Percentiles rank a stretch among this genome's conserved stretches.
phyloP scores from a whole-genome alignment of 2,113 vertebrate species.

The Polypterus senegalus region DNA sequence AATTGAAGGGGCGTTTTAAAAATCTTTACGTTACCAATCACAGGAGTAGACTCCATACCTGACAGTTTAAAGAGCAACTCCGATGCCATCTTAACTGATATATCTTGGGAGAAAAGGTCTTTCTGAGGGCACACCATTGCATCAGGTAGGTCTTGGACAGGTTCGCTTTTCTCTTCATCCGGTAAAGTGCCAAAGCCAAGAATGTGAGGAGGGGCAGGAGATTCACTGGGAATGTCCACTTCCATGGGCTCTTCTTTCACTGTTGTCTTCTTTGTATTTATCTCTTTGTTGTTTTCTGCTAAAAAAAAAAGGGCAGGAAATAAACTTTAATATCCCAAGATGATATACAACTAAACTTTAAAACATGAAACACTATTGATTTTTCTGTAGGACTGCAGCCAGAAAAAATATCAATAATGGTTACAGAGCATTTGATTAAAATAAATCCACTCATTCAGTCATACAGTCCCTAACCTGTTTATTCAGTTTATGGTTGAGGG shows the following conservation, averaged over 20 bases:
- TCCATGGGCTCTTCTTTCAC: conserved; percentile 97
- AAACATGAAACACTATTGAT: too few species aligned
- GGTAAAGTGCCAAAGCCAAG: conserved; percentile 86
- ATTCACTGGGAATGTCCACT: conserved; percentile 70
- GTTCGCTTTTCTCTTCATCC: conserved; percentile 69
- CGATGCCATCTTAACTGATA: conserved; percentile 98
- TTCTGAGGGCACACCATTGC: conserved; percentile 73
- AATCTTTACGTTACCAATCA: too few species aligned
- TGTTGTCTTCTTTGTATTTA: conserved; percentile 56
- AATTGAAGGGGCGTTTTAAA: too few species aligned
- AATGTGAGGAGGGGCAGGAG: conserved; percentile 57
- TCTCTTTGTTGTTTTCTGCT: conserved; percentile 88
- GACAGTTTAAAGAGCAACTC: conserved; percentile 95
- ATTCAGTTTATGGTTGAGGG: too few species aligned
- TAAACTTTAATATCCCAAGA: too few species aligned
- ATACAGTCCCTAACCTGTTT: too few species aligned
- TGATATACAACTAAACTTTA: too few species aligned
- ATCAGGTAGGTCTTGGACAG: conserved; percentile 67
- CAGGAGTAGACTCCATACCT: conserved; percentile 46
- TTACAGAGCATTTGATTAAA: too few species aligned
- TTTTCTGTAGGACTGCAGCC: too few species aligned
- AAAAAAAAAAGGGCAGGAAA: conserved; percentile 16
- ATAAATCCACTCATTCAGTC: too few species aligned
- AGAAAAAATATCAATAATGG: too few species aligned
- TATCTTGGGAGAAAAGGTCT: conserved; percentile 94